These are phyloP conservation scores for Tetragonula carbonaria DNA, from an alignment of 2,888 invertebrate genomes.

Conservation along the genomic window DNA sequence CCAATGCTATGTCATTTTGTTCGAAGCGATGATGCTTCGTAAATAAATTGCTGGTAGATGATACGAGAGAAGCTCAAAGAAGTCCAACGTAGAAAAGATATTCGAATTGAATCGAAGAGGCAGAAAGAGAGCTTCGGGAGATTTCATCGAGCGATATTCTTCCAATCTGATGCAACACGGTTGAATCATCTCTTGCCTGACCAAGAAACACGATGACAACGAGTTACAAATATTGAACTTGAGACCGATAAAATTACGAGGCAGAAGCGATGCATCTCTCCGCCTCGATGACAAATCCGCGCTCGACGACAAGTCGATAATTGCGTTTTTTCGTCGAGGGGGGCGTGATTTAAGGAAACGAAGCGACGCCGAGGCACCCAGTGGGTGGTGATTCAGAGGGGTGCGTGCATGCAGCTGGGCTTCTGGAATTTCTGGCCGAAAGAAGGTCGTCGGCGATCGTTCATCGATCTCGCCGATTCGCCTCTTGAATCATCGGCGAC, in stretches of 20 bases:
- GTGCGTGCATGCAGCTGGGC: slow-evolving; percentile 35
- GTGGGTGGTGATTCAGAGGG: slow-evolving; percentile 58
- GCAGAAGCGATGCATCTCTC: not conserved
- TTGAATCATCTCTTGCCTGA: slow-evolving; percentile 1
- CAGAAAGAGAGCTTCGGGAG: not conserved
- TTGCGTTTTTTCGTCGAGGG: slow-evolving; percentile 21
- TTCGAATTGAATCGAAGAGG: no score
- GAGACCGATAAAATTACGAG: slow-evolving; percentile 28
- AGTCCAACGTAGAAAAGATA: no score
- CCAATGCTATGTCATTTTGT: no score
- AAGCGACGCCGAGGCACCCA: slow-evolving; percentile 25
- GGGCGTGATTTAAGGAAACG: slow-evolving; percentile 62
- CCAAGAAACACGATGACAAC: not conserved
- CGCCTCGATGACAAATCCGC: not conserved
- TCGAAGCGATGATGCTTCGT: no score
- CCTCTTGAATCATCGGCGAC: slow-evolving; percentile 58
- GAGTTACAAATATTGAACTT: slow-evolving; percentile 26
- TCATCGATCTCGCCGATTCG: slow-evolving; percentile 58
- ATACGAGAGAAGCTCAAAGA: no score
- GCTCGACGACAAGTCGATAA: slow-evolving; percentile 36
- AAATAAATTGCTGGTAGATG: no score
- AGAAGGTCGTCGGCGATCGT: slow-evolving; percentile 12
- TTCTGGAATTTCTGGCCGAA: slow-evolving; percentile 57
- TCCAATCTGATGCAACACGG: not conserved
- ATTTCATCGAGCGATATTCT: not conserved